Percentiles rank a stretch among this genome's conserved stretches.
These are phyloP conservation scores for Uromys caudimaculatus DNA, from an alignment of 2,797 vertebrate species.

Conservation along the genomic window DNA sequence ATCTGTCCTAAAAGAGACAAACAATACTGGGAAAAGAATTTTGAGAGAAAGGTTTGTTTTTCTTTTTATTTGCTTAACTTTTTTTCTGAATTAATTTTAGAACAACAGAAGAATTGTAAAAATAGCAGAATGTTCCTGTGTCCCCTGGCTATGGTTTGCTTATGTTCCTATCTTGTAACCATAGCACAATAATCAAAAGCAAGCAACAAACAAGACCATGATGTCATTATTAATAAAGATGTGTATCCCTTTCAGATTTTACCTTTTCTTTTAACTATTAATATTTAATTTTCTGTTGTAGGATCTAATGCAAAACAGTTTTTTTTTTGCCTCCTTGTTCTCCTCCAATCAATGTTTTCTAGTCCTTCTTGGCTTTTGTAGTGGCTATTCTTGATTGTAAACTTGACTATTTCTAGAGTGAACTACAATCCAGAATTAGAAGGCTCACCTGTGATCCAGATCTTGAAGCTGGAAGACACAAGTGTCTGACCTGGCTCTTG, in stretches of 20 bases:
- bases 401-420: too few relatives aligned
- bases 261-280: not conserved
- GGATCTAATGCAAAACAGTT: not conserved
- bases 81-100: slow-evolving; percentile 50
- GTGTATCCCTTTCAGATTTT: not conserved
- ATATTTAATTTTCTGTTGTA: not conserved
- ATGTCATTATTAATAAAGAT: not conserved
- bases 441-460: too few relatives aligned
- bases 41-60: not conserved
- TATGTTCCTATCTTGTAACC: not conserved
- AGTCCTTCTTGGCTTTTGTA: not conserved
- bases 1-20: slow-evolving; percentile 1
- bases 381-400: too few relatives aligned
- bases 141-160: not conserved
- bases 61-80: not conserved
- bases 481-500: too few relatives aligned
- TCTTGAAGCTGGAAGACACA: too few relatives aligned
- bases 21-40: not conserved
- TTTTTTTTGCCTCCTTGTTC: not conserved
- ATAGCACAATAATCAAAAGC: not conserved
- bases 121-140: not conserved
- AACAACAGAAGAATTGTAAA: slow-evolving; percentile 4
- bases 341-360: not conserved
- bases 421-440: too few relatives aligned
- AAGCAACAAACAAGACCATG: not conserved